Base-by-base conservation (phyloP, 2,113 vertebrate species). In the Scartelaos histophorus region DNA sequence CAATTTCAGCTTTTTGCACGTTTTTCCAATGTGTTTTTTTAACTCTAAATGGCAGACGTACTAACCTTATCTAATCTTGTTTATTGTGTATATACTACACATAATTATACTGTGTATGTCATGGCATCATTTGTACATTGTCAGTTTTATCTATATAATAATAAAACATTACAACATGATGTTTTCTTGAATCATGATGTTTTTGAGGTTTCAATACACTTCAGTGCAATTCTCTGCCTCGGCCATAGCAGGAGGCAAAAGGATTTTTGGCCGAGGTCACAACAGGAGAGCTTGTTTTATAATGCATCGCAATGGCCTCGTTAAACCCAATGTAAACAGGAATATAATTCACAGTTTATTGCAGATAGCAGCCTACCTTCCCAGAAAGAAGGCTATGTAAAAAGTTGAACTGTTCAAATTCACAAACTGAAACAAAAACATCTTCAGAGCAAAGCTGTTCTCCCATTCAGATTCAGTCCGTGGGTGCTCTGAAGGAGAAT, bases 341-440 rank as follows among this genome's bases (percentile, higher is more conserved):
- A 70, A 78, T 61, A 7, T 61, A 61, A 53, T 49, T 45, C 17
- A 68, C 62, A 53, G 73, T 64, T 84, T 62, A 72, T 21, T 66
- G 66, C 56, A 47, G 81, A 19, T 61, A 24, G 84, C 90, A 58
- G 56, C 56, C 56, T 90, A 98, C 97, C 97, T 96, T 84, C 97
- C 98, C 56, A 99, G 93, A 79, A 99, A 99, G 92, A 99, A 99
- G 51, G 98, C 98, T 0, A 99, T 97, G 85, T 99, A 99, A 90
- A 99, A 99, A 24, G 98, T 99, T 43, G 98, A 99, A 79, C 98
- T 99, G 90, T 99, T 99, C 85, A 99, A 91, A 75, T 99, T 99
- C 69, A 99, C 97, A 87, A 99, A 99, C 87, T 99, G 97, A 92
- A 99, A 99, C 66, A 99, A 95, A 74, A 99, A 99, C 97, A 99